Evolutionary conservation across 2,797 vertebrate genomes (phyloP).

Genomic region (Chaetophractus vellerosus): DNA sequence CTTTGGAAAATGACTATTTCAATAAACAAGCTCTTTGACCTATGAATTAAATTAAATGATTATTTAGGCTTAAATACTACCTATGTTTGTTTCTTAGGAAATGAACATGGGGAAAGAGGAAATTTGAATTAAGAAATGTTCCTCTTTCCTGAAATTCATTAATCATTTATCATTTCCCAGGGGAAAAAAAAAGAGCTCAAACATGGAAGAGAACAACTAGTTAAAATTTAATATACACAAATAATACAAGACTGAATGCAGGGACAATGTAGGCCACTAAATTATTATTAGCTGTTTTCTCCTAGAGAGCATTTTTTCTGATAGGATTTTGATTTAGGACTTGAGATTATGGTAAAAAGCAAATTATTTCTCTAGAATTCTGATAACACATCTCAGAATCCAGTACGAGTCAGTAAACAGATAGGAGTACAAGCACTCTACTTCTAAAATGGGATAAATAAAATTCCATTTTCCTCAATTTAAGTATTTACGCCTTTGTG

Average conservation of each 20-base stretch:
- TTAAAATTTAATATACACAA: constrained; percentile 68
- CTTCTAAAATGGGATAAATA: not conserved
- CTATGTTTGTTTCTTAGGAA: constrained; percentile 76
- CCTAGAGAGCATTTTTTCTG: constrained; percentile 1
- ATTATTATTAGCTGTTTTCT: not conserved
- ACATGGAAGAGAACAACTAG: constrained; percentile 67
- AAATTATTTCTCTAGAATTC: not conserved
- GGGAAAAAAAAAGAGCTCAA: constrained; percentile 74
- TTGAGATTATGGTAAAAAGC: not conserved
- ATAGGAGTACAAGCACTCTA: not conserved
- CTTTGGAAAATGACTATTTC: not conserved
- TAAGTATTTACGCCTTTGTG: not conserved
- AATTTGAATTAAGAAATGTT: constrained; percentile 80
- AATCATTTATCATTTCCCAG: constrained; percentile 82
- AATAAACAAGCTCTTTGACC: not conserved
- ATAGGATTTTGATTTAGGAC: not conserved
- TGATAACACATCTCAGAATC: constrained; percentile 11
- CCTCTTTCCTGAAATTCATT: constrained; percentile 72
- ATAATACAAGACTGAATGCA: not conserved
- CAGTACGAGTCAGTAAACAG: constrained; percentile 9
- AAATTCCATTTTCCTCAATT: not conserved
- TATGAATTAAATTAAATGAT: constrained; percentile 34
- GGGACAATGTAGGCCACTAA: constrained; percentile 64
- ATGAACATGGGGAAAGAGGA: constrained; percentile 59
- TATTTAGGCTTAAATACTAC: constrained; percentile 63